Base-by-base conservation (phyloP, 2,888 invertebrate genomes). In the Cryptocheilus praepositus region DNA sequence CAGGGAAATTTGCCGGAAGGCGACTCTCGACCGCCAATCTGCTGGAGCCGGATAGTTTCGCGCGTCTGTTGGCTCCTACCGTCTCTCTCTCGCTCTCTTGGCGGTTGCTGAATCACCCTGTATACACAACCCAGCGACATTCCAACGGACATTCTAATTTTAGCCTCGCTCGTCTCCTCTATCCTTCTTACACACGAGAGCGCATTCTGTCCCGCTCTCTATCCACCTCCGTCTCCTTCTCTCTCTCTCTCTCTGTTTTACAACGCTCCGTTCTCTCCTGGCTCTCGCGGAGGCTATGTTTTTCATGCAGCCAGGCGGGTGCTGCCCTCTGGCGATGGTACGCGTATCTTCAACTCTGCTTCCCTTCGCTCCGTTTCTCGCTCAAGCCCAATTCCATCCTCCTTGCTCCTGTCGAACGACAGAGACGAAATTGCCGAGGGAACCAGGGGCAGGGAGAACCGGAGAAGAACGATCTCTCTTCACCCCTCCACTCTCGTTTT, bases 101-200 rank as follows among this genome's bases (percentile, higher is more conserved):
- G 64, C 64, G 49, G 64, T 63, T 58, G 70, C 76, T 80, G 81
- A 82, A 83, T 83, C 81, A 81, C 66, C 77, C 78, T 73, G 76
- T 80, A 79, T 67, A 67, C 68, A 73, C 77, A 72, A 78, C 66
- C 76, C 74, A 81, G 75, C 70, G 58, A 77, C 85, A 85, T 82
- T 82, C 83, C 82, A 83, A 83, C 82, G 83, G 80, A 77, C 84
- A 84, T 84, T 85, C 85, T 85, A 85, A 84, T 85, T 85, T 85
- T 85, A 85, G 85, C 78, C 77, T 71, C 72, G 74, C 73, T 67
- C 73, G 63, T 61, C 66, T 58, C 65, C 62, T 68, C 64, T 71
- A 70, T 56, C 22, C 54, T 54, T 21, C 18, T 54, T 28, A 16
- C 28, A 22, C 21, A 15, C 19, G n/a, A 13, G 49, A 16, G 49